Conservation (phyloP, 2,797 vertebrate genomes). For the Nothura maculosa region DNA sequence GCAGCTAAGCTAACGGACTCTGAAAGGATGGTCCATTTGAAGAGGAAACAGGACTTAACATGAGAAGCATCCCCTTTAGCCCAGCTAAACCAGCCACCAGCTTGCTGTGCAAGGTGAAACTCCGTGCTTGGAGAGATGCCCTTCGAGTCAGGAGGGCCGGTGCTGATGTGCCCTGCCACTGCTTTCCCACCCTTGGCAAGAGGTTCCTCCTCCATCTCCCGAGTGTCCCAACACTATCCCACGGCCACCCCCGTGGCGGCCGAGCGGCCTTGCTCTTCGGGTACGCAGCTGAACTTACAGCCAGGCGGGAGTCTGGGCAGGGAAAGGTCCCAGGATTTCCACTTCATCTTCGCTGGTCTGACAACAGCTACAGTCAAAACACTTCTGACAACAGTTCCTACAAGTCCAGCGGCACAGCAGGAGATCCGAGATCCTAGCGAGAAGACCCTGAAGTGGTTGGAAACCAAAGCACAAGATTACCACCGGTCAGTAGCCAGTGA, state of each 20-base stretch:
- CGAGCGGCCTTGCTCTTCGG: neutral
- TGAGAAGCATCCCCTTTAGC: neutral
- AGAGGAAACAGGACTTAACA: neutral
- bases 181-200: neutral
- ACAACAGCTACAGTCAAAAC: slow-evolving; percentile 89
- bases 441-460: slow-evolving; percentile 84
- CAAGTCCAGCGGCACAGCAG: slow-evolving; percentile 90
- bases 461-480: slow-evolving; percentile 77
- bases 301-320: slow-evolving; percentile 91
- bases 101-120: neutral
- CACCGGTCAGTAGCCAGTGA: slow-evolving; percentile 48
- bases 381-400: slow-evolving; percentile 87
- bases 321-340: slow-evolving; percentile 92
- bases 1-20: neutral
- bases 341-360: slow-evolving; percentile 90
- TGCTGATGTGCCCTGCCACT: neutral
- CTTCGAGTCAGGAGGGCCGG: neutral
- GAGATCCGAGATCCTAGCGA: slow-evolving; percentile 87
- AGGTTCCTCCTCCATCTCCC: neutral
- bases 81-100: neutral
- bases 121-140: neutral
- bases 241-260: accelerated
- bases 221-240: neutral
- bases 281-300: slow-evolving; percentile 83
- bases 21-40: neutral